These are phyloP conservation scores for Hyalella azteca DNA, from an alignment of 2,888 invertebrate species.

Conservation along the genomic window DNA sequence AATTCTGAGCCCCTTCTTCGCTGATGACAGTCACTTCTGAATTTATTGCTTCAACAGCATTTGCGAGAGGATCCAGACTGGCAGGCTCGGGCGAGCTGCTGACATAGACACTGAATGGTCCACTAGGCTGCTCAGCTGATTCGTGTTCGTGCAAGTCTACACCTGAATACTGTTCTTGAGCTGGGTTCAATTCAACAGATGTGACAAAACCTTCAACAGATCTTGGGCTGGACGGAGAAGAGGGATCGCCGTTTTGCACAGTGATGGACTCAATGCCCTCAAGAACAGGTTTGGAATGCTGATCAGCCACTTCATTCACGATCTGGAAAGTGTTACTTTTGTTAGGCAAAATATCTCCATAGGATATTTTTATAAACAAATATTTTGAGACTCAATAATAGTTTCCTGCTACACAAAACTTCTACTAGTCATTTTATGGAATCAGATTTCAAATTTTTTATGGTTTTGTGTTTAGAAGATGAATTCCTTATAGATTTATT, in stretches of 20 bases:
- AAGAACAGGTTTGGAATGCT: too few species aligned
- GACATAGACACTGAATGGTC: slow-evolving; percentile 58
- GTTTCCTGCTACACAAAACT: too few species aligned
- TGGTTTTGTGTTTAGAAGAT: too few species aligned
- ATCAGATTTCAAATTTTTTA: too few species aligned
- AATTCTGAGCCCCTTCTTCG: slow-evolving; percentile 29
- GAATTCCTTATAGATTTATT: too few species aligned
- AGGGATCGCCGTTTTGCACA: slow-evolving; percentile 39
- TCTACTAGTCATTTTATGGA: too few species aligned
- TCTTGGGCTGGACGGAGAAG: slow-evolving; percentile 49
- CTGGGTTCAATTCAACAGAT: slow-evolving; percentile 55
- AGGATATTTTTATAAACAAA: too few species aligned
- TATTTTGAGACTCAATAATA: too few species aligned
- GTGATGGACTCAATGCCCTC: too few species aligned
- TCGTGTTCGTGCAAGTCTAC: neutral
- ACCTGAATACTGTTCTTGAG: slow-evolving; percentile 40
- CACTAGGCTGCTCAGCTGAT: slow-evolving; percentile 46
- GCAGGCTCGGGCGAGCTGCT: slow-evolving; percentile 56
- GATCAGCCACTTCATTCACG: too few species aligned
- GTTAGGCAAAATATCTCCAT: too few species aligned
- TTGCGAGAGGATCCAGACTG: slow-evolving; percentile 50
- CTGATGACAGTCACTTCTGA: neutral
- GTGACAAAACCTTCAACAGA: slow-evolving; percentile 58
- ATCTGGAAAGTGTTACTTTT: too few species aligned
- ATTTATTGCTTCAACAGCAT: slow-evolving; percentile 32